These are phyloP conservation scores for Listrodromus nycthemerus DNA, from an alignment of 2,888 invertebrate species.

Conservation along the genomic window DNA sequence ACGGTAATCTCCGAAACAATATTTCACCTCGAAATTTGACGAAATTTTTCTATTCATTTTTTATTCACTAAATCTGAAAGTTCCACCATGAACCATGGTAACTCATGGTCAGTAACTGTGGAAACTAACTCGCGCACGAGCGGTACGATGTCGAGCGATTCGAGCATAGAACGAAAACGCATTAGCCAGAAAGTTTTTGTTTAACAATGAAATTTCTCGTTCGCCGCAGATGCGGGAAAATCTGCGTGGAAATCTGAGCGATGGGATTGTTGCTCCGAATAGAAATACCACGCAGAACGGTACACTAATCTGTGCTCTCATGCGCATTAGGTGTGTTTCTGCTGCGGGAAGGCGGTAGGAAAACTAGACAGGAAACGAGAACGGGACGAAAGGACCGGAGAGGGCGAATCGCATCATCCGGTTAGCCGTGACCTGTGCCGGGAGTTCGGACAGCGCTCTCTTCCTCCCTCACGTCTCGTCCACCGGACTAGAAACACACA, in stretches of 20 bases:
- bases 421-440: conserved; percentile 42
- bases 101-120: not conserved
- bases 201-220: not conserved
- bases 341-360: not conserved
- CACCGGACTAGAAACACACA: conserved; percentile 23
- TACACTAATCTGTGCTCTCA: conserved; percentile 6
- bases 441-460: conserved; percentile 13
- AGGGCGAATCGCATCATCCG: conserved; percentile 51
- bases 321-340: conserved; percentile 9
- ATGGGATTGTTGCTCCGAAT: not conserved
- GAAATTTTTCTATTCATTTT: not conserved
- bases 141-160: not conserved
- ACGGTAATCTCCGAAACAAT: not conserved
- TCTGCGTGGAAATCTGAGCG: not conserved
- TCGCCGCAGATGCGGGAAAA: not conserved
- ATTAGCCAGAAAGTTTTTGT: not conserved
- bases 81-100: not conserved
- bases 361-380: conserved; percentile 24
- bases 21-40: not conserved
- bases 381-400: conserved; percentile 27
- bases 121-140: not conserved
- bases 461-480: conserved; percentile 16
- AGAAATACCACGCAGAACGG: not conserved
- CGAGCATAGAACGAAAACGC: not conserved
- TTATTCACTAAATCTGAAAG: not conserved